Conservation (phyloP, 2,113 vertebrate species). For the Trichechus manatus region DNA sequence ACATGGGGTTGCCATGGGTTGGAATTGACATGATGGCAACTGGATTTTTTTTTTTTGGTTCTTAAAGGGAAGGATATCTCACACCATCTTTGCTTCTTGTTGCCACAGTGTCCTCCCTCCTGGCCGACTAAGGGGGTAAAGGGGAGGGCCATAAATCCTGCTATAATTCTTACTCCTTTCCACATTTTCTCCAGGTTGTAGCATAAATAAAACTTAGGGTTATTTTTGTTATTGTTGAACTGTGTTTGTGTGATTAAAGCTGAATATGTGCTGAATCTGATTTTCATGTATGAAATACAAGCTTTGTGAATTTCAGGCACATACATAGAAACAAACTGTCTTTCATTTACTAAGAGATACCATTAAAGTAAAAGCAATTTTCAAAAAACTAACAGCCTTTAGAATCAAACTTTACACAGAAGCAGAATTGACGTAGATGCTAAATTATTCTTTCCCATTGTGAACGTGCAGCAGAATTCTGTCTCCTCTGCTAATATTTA, state of each 20-base stretch:
- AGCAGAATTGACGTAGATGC: not conserved
- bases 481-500: slow-evolving; percentile 27
- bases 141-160: not conserved
- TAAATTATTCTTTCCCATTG: slow-evolving; percentile 1
- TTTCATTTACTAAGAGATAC: not conserved
- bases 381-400: not conserved
- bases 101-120: accelerated
- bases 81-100: not conserved
- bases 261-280: not conserved
- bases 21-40: too few species aligned
- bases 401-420: not conserved
- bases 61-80: too few species aligned
- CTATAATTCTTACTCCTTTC: not conserved
- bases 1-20: too few species aligned
- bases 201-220: not conserved
- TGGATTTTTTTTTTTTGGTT: too few species aligned
- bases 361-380: not conserved
- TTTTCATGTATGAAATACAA: not conserved
- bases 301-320: not conserved
- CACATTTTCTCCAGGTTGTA: not conserved
- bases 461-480: not conserved
- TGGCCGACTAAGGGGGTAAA: not conserved
- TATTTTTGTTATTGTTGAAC: not conserved
- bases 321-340: not conserved
- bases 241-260: not conserved